phyloP scores from a whole-genome alignment of 2,888 invertebrate genomes.

The Thelaira solivaga region DNA sequence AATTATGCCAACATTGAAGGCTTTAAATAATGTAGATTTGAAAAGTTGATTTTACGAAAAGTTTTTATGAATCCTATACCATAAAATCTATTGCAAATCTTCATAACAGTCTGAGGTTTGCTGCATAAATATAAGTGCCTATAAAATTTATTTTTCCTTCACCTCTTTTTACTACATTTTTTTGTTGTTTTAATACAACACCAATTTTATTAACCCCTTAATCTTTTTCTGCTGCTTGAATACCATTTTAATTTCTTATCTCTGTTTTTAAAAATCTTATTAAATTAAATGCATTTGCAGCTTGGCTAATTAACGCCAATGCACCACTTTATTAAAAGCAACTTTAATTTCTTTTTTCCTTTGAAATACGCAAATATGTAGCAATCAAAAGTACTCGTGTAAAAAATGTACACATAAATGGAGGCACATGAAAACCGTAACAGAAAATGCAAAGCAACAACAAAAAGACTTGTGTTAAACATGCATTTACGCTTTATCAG shows the following conservation, averaged over 20 bases:
- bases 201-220: neutral
- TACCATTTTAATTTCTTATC: neutral
- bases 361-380: constrained; percentile 10
- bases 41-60: too few species aligned
- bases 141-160: too few species aligned
- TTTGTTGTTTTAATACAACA: too few species aligned
- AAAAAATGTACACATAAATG: neutral
- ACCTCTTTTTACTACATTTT: too few species aligned
- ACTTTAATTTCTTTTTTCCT: constrained; percentile 37
- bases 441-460: neutral
- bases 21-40: too few species aligned
- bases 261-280: constrained; percentile 1
- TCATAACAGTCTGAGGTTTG: too few species aligned
- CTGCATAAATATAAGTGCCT: too few species aligned
- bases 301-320: constrained; percentile 71
- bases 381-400: neutral
- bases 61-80: too few species aligned
- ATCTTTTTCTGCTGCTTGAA: neutral
- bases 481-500: constrained; percentile 62
- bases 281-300: constrained; percentile 62
- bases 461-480: constrained; percentile 36
- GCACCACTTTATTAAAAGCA: constrained; percentile 58
- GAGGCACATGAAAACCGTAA: neutral
- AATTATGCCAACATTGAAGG: too few species aligned
- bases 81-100: too few species aligned